Evolutionary conservation across 2,113 vertebrate species (phyloP), one percentile per base, ranked within the genome.

Genomic region (Perca schrenkii): DNA sequence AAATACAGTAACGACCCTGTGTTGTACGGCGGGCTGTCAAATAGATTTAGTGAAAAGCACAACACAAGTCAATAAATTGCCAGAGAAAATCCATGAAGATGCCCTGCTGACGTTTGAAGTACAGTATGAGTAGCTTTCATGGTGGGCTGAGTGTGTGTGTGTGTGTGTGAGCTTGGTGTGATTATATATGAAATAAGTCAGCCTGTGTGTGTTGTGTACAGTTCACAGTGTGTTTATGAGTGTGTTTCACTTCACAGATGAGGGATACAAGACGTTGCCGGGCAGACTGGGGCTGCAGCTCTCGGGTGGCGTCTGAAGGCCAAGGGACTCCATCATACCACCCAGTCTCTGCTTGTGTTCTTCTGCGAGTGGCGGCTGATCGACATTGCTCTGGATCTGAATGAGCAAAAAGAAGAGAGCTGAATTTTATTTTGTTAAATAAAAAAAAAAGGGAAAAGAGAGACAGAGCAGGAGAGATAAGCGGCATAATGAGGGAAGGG

Each of bases 201-300:
- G 43, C 1, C 10, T 56, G 53, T 57, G 31, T 14, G 16, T 62
- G 22, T 70, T 66, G 49, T 60, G 25, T 66, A 14, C n/a, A 36
- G 57, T 8, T 60, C 10, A 15, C 57, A 15, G 22, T 43, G 17
- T 72, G 79, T 62, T 31, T 10, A 14, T 54, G 57, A 15, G 50
- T 52, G 61, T 28, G 66, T 65, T 82, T 87, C 67, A 82, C 66
- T n/a, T 86, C 21, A 31, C 19, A 43, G 17, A 4, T 62, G 47
- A 82, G 16, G 93, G 94, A 95, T 94, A 94, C 94, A 94, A 17
- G 58, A 92, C 13, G 40, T 19, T 56, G 54, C 52, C 21, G 62
- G 77, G 46, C 58, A 64, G 69, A 36, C 12, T 10, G 25, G 49
- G 46, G 79, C 53, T 66, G 84, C 75, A 43, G 80, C 52, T 79